phyloP scores from a whole-genome alignment of 1,140 invertebrate species.

The Colletes gigas region DNA sequence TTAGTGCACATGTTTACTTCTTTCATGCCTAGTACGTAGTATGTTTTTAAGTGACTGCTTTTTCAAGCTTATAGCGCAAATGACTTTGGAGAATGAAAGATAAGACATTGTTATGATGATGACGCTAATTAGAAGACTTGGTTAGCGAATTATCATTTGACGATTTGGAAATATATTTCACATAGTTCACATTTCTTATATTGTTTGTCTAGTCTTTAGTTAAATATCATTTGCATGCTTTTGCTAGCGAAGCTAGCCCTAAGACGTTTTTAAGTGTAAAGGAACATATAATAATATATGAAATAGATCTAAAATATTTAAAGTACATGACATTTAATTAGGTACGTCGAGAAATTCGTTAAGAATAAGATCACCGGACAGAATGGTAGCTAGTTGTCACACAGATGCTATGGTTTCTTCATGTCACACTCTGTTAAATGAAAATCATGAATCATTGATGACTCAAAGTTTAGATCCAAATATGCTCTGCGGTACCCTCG shows the following conservation, averaged over 20 bases:
- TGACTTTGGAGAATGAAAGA: conserved; percentile 60
- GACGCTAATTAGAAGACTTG: conserved; percentile 59
- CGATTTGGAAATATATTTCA: conserved; percentile 57
- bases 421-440: conserved; percentile 69
- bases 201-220: conserved; percentile 51
- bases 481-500: conserved; percentile 72
- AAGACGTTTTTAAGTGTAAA: conserved; percentile 35
- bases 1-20: conserved; percentile 53
- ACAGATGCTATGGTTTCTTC: conserved; percentile 75
- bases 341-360: conserved; percentile 74
- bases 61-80: conserved; percentile 70
- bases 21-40: conserved; percentile 57
- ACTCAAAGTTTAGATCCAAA: conserved; percentile 85
- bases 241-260: conserved; percentile 58
- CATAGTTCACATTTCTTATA: conserved; percentile 55
- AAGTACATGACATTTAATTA: conserved; percentile 53
- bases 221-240: conserved; percentile 68
- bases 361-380: conserved; percentile 86
- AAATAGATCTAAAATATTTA: conserved; percentile 39
- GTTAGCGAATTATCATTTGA: conserved; percentile 56
- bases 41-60: conserved; percentile 59
- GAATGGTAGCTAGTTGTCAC: conserved; percentile 87
- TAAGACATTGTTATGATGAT: conserved; percentile 44
- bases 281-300: neutral
- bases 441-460: conserved; percentile 82